Evolutionary conservation across 2,888 invertebrate species (phyloP).

Genomic region (Hydriomena furcata): DNA sequence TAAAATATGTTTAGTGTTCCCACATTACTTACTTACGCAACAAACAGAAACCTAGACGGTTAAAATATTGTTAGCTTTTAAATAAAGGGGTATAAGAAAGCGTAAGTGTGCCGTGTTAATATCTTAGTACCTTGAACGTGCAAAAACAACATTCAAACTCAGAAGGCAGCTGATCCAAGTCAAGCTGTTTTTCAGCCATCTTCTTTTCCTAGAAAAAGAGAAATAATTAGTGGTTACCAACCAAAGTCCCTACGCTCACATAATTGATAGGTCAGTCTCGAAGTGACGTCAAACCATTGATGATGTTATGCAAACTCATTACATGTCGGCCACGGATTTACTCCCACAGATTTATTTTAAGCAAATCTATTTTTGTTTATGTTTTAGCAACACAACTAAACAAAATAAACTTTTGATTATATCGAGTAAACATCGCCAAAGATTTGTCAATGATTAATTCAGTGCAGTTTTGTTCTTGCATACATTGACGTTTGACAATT

Average conservation of each 20-base stretch:
- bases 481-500: neutral
- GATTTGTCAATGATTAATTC: slow-evolving; percentile 15
- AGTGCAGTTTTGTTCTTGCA: slow-evolving; percentile 10
- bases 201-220: slow-evolving; percentile 86
- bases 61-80: slow-evolving; percentile 5
- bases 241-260: slow-evolving; percentile 12
- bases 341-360: neutral
- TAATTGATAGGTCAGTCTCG: neutral
- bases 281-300: slow-evolving; percentile 22
- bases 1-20: neutral
- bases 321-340: slow-evolving; percentile 1
- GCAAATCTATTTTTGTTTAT: too few species aligned
- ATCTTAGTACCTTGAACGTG: slow-evolving; percentile 93
- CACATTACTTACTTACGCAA: neutral
- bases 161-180: slow-evolving; percentile 95
- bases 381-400: too few species aligned
- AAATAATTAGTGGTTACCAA: slow-evolving; percentile 64
- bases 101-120: slow-evolving; percentile 50
- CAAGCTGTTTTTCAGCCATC: slow-evolving; percentile 88
- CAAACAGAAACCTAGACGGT: neutral
- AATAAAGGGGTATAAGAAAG: neutral
- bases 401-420: neutral
- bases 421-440: slow-evolving; percentile 18
- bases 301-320: slow-evolving; percentile 18
- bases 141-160: slow-evolving; percentile 99